Evolutionary conservation across 2,888 invertebrate genomes (phyloP).

Genomic region (Cheilosia scutellata): DNA sequence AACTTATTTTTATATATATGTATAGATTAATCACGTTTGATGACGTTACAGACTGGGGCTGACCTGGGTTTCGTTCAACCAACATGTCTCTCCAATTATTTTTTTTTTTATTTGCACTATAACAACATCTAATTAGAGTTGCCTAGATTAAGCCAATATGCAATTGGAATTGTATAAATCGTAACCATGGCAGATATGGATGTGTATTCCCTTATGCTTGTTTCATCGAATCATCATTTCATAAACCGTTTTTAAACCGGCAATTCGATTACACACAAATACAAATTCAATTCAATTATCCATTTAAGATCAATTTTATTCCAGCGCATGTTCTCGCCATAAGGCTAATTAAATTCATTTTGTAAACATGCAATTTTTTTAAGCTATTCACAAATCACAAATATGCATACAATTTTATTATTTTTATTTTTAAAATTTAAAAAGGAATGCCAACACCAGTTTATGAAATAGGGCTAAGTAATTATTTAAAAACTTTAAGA

Average conservation of each 20-base stretch:
- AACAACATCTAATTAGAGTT: too few relatives aligned
- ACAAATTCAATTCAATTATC: not conserved
- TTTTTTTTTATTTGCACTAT: too few relatives aligned
- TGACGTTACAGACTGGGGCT: too few relatives aligned
- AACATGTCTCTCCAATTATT: too few relatives aligned
- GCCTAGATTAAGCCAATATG: too few relatives aligned
- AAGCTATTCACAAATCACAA: not conserved
- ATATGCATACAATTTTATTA: not conserved
- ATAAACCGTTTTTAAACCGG: not conserved
- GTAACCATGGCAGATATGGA: too few relatives aligned
- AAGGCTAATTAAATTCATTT: constrained; percentile 23
- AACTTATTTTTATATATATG: too few relatives aligned
- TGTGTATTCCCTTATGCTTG: too few relatives aligned
- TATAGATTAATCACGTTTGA: too few relatives aligned
- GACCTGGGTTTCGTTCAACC: too few relatives aligned
- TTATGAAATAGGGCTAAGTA: constrained; percentile 26
- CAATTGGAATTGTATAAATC: too few relatives aligned
- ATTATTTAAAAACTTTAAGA: constrained; percentile 13
- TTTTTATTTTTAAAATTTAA: not conserved
- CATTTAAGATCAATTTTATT: constrained; percentile 4
- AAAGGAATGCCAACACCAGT: constrained; percentile 27
- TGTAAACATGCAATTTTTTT: constrained; percentile 27
- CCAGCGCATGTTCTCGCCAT: constrained; percentile 53
- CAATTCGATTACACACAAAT: not conserved
- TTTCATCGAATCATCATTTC: not conserved